phyloP scores from a whole-genome alignment of 2,113 vertebrate species.

The Prunella fulvescens region DNA sequence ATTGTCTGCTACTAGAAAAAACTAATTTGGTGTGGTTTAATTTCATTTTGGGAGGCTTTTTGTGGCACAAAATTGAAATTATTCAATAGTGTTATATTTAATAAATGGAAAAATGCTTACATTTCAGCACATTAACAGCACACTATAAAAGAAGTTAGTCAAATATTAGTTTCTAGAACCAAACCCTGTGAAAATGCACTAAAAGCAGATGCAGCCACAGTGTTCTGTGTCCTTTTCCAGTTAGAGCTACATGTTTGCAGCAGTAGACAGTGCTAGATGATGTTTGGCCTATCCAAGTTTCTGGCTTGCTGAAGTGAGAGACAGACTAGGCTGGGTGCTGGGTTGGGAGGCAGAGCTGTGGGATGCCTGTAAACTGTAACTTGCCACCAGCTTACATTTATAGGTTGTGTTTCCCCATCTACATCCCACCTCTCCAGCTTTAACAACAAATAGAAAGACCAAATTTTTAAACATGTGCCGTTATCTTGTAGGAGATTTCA shows the following conservation, averaged over 20 bases:
- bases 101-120: neutral
- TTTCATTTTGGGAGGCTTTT: neutral
- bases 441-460: neutral
- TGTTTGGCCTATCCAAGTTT: neutral
- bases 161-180: neutral
- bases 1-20: neutral
- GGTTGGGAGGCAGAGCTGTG: neutral
- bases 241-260: neutral
- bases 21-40: neutral
- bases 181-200: neutral
- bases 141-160: neutral
- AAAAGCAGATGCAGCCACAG: rapidly evolving
- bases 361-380: neutral
- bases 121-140: neutral
- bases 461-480: neutral
- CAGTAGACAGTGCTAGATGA: neutral
- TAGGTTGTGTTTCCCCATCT: neutral
- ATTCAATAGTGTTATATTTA: neutral
- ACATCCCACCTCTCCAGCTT: neutral
- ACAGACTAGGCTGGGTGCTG: neutral
- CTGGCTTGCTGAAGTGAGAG: neutral
- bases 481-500: neutral
- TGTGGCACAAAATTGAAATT: neutral
- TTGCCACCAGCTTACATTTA: neutral
- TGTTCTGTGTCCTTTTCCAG: neutral